Percentiles rank a stretch among this genome's conserved stretches.
Evolutionary conservation across 1,140 invertebrate species (phyloP).

Genomic region (Hypothenemus hampei): DNA sequence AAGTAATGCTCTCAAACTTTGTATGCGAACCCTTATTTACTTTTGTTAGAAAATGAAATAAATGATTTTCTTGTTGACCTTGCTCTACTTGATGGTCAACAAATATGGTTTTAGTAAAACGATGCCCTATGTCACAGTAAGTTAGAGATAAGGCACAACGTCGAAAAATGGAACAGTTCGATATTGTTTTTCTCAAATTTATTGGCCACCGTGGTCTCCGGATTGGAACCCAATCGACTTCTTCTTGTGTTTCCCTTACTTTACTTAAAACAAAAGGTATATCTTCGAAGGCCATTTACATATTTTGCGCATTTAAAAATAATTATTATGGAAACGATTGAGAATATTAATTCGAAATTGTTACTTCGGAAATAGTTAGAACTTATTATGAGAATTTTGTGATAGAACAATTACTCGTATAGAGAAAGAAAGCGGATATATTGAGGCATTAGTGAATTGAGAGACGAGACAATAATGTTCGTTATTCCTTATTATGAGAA

Average conservation of each 20-base stretch:
- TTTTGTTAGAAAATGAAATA: neutral
- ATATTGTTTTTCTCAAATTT: neutral
- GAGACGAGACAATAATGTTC: neutral
- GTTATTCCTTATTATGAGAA: too few relatives aligned
- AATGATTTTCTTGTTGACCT: neutral
- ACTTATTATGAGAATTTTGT: too few relatives aligned
- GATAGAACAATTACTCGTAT: neutral
- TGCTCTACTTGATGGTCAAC: neutral
- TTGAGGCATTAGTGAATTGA: neutral
- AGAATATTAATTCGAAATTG: neutral
- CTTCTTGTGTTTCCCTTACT: neutral
- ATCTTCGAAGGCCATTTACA: neutral
- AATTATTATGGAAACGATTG: neutral
- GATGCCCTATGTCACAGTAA: neutral
- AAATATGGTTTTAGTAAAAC: neutral
- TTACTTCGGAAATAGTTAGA: neutral
- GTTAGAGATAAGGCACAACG: neutral
- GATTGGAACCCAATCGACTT: neutral
- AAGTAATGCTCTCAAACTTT: neutral
- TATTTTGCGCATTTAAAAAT: neutral
- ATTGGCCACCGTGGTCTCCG: neutral
- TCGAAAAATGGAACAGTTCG: neutral
- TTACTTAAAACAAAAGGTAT: slow-evolving; percentile 1
- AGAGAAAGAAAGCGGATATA: neutral
- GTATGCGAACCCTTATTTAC: neutral